Base-by-base conservation (phyloP, 1,140 invertebrate genomes). In the Bilobella aurantiaca region DNA sequence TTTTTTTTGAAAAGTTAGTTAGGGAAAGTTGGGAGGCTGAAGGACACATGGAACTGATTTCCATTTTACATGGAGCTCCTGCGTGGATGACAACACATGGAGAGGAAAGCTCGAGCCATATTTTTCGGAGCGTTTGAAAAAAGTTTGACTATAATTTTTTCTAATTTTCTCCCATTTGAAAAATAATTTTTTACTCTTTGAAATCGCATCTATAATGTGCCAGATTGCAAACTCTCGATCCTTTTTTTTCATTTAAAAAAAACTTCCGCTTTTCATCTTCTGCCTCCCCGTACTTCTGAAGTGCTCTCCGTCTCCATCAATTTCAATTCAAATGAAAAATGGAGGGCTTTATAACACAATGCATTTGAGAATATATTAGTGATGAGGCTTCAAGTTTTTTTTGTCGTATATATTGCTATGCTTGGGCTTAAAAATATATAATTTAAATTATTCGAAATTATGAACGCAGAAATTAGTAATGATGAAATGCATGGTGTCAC, bases 171-270 rank as follows among this genome's bases (percentile, higher is more conserved):
- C 68, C 63, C 71, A 66, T 72, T 72, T 72, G 71, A 72, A 72
- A 72, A 72, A 61, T 69, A 72, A 72, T 72, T 72, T n/a, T 72
- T 72, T 72, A 72, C 68, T 66, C 66, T 72, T 72, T 68, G 68
- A 63, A 72, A 69, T 69, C 71, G 63, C 68, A 72, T 72, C 66
- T 49, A 72, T 69, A 72, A 72, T 72, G 71, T 72, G 63, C 65
- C 71, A 72, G 68, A 66, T 72, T 72, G 71, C 31, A 14, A 65
- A 47, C 63, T 66, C 63, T 61, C 65, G n/a, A n/a, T n/a, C n/a
- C n/a, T n/a, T n/a, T 66, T 62, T 69, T 67, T 71, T 63, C 63
- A 68, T 65, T 69, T 66, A 47, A 64, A 18, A 23, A 58, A 30
- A 25, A 29, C 16, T 21, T 37, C 37, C n/a, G 42, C 37, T 28